Evolutionary conservation across 2,888 invertebrate species (phyloP).

Genomic region (Lingula anatina): DNA sequence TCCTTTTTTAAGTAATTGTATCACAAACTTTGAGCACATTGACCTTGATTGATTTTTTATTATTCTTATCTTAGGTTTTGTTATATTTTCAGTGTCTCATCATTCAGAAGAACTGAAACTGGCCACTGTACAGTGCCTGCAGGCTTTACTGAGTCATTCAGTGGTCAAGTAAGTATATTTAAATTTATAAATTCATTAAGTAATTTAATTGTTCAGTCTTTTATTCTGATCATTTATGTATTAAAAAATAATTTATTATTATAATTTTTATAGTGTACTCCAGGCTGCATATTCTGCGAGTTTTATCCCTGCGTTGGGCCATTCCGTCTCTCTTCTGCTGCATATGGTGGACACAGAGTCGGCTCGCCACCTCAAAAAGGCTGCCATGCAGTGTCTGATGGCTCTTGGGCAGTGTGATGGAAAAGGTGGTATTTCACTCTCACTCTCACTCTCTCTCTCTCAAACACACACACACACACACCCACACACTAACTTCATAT

Average conservation of each 20-base stretch:
- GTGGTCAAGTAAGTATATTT: no score
- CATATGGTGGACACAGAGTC: constrained; percentile 25
- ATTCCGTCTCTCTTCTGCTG: constrained; percentile 34
- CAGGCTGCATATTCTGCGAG: constrained; percentile 23
- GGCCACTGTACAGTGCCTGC: constrained; percentile 24
- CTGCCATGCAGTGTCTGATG: constrained; percentile 29
- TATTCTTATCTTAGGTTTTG: no score
- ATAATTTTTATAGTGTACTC: constrained; percentile 22
- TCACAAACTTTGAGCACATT: no score
- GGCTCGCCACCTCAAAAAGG: constrained; percentile 23
- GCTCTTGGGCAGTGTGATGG: constrained; percentile 24
- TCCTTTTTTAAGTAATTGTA: no score
- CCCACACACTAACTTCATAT: no score
- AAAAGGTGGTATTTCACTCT: constrained; percentile 22
- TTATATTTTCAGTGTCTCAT: constrained; percentile 17
- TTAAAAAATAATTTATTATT: not conserved
- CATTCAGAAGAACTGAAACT: constrained; percentile 30
- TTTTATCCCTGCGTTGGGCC: constrained; percentile 33
- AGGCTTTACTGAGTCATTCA: constrained; percentile 19
- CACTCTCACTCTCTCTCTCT: no score
- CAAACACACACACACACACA: no score
- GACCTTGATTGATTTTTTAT: no score
- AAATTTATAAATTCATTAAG: not conserved
- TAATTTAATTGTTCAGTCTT: not conserved
- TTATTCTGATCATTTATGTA: not conserved